These are phyloP conservation scores for Petrolisthes manimaculis DNA, from an alignment of 2,888 invertebrate species.

Conservation along the genomic window DNA sequence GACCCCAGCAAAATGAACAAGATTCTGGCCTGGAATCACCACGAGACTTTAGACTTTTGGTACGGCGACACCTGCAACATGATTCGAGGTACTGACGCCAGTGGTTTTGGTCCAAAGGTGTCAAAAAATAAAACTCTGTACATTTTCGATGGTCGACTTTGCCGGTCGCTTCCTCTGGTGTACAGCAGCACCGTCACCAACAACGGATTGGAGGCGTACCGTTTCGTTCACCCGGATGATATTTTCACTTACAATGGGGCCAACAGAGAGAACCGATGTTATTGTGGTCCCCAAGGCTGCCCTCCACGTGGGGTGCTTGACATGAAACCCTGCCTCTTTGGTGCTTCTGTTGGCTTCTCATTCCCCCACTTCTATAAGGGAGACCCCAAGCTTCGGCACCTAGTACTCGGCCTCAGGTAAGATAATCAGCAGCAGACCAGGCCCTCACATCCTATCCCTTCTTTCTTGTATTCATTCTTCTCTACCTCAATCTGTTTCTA, in stretches of 20 bases:
- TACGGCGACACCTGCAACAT: conserved; percentile 83
- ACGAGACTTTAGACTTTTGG: conserved; percentile 81
- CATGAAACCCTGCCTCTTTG: conserved; percentile 88
- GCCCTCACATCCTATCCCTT: too few species aligned
- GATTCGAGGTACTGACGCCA: conserved; percentile 87
- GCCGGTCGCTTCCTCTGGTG: conserved; percentile 82
- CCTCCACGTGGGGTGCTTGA: conserved; percentile 88
- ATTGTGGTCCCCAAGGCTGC: conserved; percentile 82
- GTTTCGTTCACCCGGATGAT: conserved; percentile 82
- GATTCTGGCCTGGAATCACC: conserved; percentile 71
- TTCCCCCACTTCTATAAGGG: conserved; percentile 65
- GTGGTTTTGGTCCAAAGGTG: conserved; percentile 90
- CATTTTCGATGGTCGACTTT: conserved; percentile 90
- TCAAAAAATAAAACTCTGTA: conserved; percentile 81
- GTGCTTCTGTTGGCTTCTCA: conserved; percentile 71
- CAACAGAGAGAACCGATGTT: conserved; percentile 85
- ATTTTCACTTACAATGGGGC: conserved; percentile 83
- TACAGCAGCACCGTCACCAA: conserved; percentile 77
- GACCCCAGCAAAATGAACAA: conserved; percentile 45
- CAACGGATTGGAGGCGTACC: conserved; percentile 73
- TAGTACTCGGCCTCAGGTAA: conserved; percentile 62
- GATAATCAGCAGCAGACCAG: neutral
- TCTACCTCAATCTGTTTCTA: too few species aligned
- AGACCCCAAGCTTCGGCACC: conserved; percentile 58
- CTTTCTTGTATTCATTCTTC: too few species aligned